Base-by-base conservation (phyloP, 2,888 invertebrate species). In the Listrodromus nycthemerus region DNA sequence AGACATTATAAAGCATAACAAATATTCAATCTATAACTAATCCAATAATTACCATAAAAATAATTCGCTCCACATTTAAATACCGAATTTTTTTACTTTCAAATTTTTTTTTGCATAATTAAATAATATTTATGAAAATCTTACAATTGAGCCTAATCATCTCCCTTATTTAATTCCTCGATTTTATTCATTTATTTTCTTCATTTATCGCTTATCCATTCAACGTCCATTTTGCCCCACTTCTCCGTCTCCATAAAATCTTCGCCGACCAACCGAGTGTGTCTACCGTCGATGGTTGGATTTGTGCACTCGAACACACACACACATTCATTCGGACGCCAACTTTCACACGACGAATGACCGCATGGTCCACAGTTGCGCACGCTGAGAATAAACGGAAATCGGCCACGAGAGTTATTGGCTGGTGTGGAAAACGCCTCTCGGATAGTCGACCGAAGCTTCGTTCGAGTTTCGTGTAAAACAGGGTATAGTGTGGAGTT, bases 361-460 rank as follows among this genome's bases (percentile, higher is more conserved):
- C 75, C 75, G 50, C 75, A 65, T 63, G 50, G 63, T 33, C 50
- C 65, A 16, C 50, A 65, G n/a, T 21, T 10, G 33, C 45, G 50
- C 75, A 41, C 65, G 41, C 21, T 8, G 65, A 50, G 52, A 65
- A 65, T 65, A 75, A 75, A 65, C 75, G 37, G 65, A 65, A 65
- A 52, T 65, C 10, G 8, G 75, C 37, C 65, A 52, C 50, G 52
- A 75, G 74, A 74, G 75, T 65, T 75, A 65, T 75, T 75, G 75
- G 65, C 52, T 75, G 75, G 75, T 75, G 75, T 63, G 75, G 50
- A 71, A 76, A 76, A 71, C 63, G 24, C 70, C 66, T 45, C 50
- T 33, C 65, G 65, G 75, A 81, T 70, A 55, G 63, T 81, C 69
- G 75, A 75, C 63, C 80, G 61, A 81, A 65, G 75, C 70, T 75